Evolutionary conservation across 2,113 vertebrate species (phyloP).

Genomic region (Nansenia antarctica): DNA sequence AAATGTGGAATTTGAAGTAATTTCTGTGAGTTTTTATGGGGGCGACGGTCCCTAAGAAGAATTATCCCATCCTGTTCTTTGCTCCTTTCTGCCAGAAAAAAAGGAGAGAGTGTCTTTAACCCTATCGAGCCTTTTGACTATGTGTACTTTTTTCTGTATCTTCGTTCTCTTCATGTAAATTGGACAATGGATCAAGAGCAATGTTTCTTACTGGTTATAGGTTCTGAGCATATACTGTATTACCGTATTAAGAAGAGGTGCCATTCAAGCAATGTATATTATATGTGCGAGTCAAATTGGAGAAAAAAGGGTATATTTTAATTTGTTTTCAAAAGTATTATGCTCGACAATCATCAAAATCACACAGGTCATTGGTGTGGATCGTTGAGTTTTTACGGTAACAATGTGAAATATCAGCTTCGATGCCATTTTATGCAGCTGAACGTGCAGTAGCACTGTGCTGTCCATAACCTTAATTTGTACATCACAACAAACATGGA

Average conservation of each 20-base stretch:
- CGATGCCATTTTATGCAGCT: slow-evolving; percentile 29
- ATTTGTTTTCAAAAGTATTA: slow-evolving; percentile 9
- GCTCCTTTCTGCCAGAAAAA: slow-evolving; percentile 62
- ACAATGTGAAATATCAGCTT: neutral
- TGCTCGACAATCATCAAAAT: slow-evolving; percentile 45
- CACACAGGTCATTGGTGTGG: slow-evolving; percentile 6
- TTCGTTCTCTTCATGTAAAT: slow-evolving; percentile 68
- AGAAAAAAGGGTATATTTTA: neutral
- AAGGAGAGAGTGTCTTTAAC: slow-evolving; percentile 71
- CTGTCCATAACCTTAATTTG: slow-evolving; percentile 24
- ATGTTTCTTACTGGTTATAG: slow-evolving; percentile 61
- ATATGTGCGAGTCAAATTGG: neutral
- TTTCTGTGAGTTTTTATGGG: slow-evolving; percentile 73
- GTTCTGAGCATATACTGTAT: slow-evolving; percentile 66
- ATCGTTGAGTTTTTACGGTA: no score
- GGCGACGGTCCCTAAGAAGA: slow-evolving; percentile 59
- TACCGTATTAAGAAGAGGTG: slow-evolving; percentile 57
- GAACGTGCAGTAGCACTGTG: neutral
- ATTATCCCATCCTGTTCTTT: slow-evolving; percentile 38
- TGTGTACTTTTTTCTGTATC: slow-evolving; percentile 69
- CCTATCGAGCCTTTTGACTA: slow-evolving; percentile 62
- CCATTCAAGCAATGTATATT: slow-evolving; percentile 5
- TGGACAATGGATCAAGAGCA: slow-evolving; percentile 60
- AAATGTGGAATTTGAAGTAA: slow-evolving; percentile 52
- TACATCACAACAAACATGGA: slow-evolving; percentile 22